phyloP scores from a whole-genome alignment of 2,113 vertebrate genomes.

The Monarcha castaneiventris region DNA sequence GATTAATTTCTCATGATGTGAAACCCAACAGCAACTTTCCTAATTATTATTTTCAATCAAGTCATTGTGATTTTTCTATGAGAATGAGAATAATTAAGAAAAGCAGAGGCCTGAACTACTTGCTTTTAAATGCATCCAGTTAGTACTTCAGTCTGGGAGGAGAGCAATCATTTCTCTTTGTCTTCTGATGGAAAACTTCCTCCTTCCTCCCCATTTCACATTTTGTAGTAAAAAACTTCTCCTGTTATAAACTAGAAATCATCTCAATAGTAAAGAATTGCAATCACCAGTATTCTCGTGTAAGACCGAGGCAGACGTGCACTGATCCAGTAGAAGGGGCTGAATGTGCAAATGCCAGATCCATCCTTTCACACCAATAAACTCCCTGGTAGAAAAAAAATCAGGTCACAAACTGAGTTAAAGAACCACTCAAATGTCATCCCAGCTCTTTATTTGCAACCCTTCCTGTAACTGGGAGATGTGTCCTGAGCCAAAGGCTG shows the following conservation, averaged over 20 bases:
- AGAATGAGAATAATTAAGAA: slow-evolving; percentile 32
- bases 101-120: not conserved
- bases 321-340: not conserved
- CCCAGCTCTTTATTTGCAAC: not conserved
- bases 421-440: not conserved
- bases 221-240: not conserved
- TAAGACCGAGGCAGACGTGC: not conserved
- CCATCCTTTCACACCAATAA: not conserved
- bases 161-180: slow-evolving; percentile 46
- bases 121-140: slow-evolving; percentile 16
- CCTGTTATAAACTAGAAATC: not conserved
- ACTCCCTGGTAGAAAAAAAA: not conserved
- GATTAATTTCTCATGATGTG: slow-evolving; percentile 12
- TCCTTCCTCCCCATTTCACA: not conserved
- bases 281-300: not conserved
- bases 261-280: slow-evolving; percentile 2
- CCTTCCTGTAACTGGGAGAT: not conserved
- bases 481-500: not conserved
- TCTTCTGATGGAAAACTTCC: slow-evolving; percentile 29
- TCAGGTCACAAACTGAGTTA: not conserved
- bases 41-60: slow-evolving; percentile 48
- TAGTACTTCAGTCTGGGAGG: not conserved
- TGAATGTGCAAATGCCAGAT: not conserved
- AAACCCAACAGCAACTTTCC: not conserved
- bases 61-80: slow-evolving; percentile 18